These are phyloP conservation scores for Triplophysa dalaica DNA, from an alignment of 2,113 vertebrate species.

Conservation along the genomic window DNA sequence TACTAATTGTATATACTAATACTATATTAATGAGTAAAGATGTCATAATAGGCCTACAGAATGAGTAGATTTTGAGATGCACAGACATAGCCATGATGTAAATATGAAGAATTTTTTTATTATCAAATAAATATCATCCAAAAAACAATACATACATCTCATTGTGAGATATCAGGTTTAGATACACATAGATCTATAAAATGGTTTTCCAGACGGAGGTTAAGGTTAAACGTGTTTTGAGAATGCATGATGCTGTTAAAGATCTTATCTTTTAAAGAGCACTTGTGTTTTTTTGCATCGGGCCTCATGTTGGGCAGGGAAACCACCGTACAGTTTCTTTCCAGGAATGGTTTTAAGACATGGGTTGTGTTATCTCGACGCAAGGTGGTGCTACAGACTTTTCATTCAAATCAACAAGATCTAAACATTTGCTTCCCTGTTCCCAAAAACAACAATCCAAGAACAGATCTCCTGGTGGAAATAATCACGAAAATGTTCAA, in stretches of 20 bases:
- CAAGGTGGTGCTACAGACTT: background rate
- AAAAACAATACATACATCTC: slow-evolving; percentile 42
- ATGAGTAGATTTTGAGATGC: background rate
- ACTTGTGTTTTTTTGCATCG: background rate
- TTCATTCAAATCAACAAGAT: background rate
- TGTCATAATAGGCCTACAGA: too few relatives aligned
- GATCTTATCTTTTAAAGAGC: background rate
- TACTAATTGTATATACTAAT: too few relatives aligned
- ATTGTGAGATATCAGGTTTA: slow-evolving; percentile 49
- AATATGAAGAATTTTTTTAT: slow-evolving; percentile 31
- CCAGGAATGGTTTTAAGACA: background rate
- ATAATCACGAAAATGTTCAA: slow-evolving; percentile 49
- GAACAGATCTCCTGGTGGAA: slow-evolving; percentile 7
- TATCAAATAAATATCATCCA: slow-evolving; percentile 47
- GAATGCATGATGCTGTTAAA: background rate
- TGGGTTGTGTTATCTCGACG: background rate
- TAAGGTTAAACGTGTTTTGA: background rate
- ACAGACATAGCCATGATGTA: background rate
- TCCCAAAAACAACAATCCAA: background rate
- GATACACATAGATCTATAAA: slow-evolving; percentile 16
- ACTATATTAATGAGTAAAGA: too few relatives aligned
- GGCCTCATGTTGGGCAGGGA: background rate
- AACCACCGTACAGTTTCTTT: background rate
- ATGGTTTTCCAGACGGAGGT: background rate
- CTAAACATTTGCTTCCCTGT: background rate